A percentile compares a stretch with the other conserved stretches of the same genome.
phyloP scores from a whole-genome alignment of 1,140 invertebrate genomes.

The Drosophila arawakana region DNA sequence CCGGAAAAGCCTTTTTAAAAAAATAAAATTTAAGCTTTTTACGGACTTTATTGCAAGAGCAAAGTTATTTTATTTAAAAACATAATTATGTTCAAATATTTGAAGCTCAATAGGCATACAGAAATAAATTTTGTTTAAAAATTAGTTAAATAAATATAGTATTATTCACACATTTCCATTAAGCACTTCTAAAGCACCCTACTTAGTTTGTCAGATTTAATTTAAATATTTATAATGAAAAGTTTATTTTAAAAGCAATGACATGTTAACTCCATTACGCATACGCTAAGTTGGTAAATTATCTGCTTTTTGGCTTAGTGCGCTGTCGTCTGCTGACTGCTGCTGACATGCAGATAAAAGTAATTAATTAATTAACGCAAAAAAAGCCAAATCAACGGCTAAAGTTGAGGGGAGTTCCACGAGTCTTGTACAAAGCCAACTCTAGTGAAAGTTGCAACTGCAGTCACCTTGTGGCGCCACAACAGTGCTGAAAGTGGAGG shows the following conservation, averaged over 20 bases:
- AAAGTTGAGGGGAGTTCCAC: not conserved
- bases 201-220: constrained; percentile 10
- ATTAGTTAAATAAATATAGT: not conserved
- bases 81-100: too few species aligned
- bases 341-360: constrained; percentile 15
- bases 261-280: constrained; percentile 56
- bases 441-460: constrained; percentile 8
- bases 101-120: too few species aligned
- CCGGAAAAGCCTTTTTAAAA: too few species aligned
- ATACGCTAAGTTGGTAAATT: constrained; percentile 50
- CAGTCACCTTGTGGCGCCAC: constrained; percentile 3
- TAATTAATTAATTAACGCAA: constrained; percentile 59
- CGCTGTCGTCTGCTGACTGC: not conserved
- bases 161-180: not conserved
- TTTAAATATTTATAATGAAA: constrained; percentile 5
- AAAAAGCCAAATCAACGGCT: constrained; percentile 43
- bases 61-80: too few species aligned
- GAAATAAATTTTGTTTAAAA: not conserved
- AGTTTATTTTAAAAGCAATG: constrained; percentile 15
- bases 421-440: not conserved
- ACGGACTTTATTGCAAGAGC: too few species aligned
- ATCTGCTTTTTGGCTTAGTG: constrained; percentile 22
- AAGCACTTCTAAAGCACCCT: too few species aligned
- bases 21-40: too few species aligned
- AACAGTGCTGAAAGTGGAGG: not conserved